These are phyloP conservation scores for Polyergus mexicanus DNA, from an alignment of 1,140 invertebrate genomes.

Conservation along the genomic window DNA sequence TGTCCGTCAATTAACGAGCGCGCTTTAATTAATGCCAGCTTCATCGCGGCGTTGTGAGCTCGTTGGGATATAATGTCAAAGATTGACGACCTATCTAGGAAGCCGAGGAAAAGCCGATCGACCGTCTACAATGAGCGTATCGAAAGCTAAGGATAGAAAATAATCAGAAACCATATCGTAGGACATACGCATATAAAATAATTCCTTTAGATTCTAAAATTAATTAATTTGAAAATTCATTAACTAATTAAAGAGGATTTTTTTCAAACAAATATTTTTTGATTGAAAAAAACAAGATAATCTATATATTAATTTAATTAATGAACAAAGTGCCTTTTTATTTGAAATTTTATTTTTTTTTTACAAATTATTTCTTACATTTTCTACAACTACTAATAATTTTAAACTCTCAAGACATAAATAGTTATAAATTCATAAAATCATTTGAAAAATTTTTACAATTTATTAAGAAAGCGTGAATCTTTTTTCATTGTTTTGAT, in stretches of 20 bases:
- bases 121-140: slow-evolving; percentile 30
- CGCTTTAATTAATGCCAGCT: slow-evolving; percentile 72
- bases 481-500: not conserved
- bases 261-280: slow-evolving; percentile 6
- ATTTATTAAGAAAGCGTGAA: not conserved
- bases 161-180: not conserved
- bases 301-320: not conserved
- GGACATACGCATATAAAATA: not conserved
- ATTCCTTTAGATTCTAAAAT: not conserved
- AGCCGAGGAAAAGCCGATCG: slow-evolving; percentile 20
- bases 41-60: slow-evolving; percentile 10
- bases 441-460: not conserved
- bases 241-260: not conserved
- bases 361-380: not conserved
- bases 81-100: slow-evolving; percentile 49
- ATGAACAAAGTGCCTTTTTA: not conserved
- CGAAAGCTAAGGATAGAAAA: not conserved
- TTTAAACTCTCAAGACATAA: not conserved
- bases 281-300: not conserved
- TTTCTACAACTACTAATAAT: not conserved
- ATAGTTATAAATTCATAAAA: not conserved
- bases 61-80: slow-evolving; percentile 71
- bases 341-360: not conserved
- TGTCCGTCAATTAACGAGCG: slow-evolving; percentile 73
- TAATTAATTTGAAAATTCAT: not conserved